Base-by-base conservation (phyloP, 2,113 vertebrate genomes). In the Romanogobio albipinnatus region DNA sequence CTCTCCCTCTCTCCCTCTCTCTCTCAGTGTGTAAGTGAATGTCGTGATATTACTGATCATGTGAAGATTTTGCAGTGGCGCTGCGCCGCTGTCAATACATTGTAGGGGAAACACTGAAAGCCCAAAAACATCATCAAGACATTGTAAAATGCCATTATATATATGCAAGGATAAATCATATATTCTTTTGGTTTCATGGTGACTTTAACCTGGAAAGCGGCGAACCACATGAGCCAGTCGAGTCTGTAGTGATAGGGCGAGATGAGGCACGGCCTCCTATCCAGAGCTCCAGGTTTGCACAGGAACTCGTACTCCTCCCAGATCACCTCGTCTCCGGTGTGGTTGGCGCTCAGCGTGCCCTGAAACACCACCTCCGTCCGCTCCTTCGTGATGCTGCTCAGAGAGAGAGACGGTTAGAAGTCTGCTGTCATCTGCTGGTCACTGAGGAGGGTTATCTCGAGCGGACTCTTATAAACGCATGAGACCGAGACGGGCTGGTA, bases 191-290 rank as follows among this genome's bases (percentile, higher is more conserved):
- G 5, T 17, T 17, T 53, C 14, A 53, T 53, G 51, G 51, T 17
- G 15, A 17, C 51, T 1, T 39, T n/a, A 7, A 97, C 98, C 96
- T 99, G 97, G 90, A 99, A 97, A 73, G 97, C 97, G 0, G 97
- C 96, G 0, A 99, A 98, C 98, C 98, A 99, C 98, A 99, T 98
- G 19, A 99, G 97, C 98, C 98, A 99, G 93, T 99, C 98, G 7
- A 99, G 96, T 61, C 97, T 95, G 89, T 99, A 95, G 93, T 99
- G 98, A 91, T 99, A 99, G 0, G 98, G 98, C 0, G 94, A 96
- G 64, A 98, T 93, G 49, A 98, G 89, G 89, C 98, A 99, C 0
- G 98, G 97, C 5, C 94, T 92, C 36, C 94, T 87, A 82, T 88
- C 86, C 66, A 95, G 0, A 45, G 95, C 94, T 0, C 98, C 98